Evolutionary conservation across 1,140 invertebrate genomes (phyloP).

Genomic region (Cardiocondyla obscurior): DNA sequence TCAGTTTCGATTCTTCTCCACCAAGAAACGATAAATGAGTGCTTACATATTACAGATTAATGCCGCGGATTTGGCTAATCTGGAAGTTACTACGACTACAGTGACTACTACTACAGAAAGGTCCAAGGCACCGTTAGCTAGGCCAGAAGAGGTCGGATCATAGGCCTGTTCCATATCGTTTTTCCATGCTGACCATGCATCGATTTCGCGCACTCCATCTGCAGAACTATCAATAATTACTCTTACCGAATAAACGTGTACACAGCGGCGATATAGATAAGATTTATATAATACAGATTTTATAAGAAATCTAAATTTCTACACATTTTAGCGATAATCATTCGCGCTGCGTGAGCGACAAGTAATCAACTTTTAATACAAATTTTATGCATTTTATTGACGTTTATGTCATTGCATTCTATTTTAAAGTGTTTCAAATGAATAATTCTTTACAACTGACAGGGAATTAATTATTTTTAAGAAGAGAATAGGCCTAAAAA

Average conservation of each 20-base stretch:
- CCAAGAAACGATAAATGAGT: background rate
- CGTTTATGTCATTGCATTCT: slow-evolving; percentile 47
- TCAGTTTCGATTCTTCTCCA: slow-evolving; percentile 1
- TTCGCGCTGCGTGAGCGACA: slow-evolving; percentile 38
- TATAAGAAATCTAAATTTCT: slow-evolving; percentile 75
- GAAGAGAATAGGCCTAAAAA: slow-evolving; percentile 60
- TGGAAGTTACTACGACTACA: slow-evolving; percentile 82
- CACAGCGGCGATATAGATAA: slow-evolving; percentile 72
- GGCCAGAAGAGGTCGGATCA: slow-evolving; percentile 82
- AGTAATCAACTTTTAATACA: slow-evolving; percentile 51
- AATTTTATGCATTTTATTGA: slow-evolving; percentile 51
- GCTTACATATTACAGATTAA: slow-evolving; percentile 78
- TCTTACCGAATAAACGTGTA: slow-evolving; percentile 70
- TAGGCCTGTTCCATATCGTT: slow-evolving; percentile 70
- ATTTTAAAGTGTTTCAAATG: slow-evolving; percentile 47
- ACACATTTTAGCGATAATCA: slow-evolving; percentile 60
- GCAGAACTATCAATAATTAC: slow-evolving; percentile 53
- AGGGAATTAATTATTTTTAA: slow-evolving; percentile 54
- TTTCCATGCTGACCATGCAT: slow-evolving; percentile 43
- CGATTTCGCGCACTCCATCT: slow-evolving; percentile 58
- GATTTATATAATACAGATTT: slow-evolving; percentile 75
- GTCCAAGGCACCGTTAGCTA: slow-evolving; percentile 81
- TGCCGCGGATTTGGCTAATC: slow-evolving; percentile 80
- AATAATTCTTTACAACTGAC: slow-evolving; percentile 14
- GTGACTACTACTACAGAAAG: slow-evolving; percentile 80